phyloP scores from a whole-genome alignment of 2,888 invertebrate genomes.

The Hypena proboscidalis region DNA sequence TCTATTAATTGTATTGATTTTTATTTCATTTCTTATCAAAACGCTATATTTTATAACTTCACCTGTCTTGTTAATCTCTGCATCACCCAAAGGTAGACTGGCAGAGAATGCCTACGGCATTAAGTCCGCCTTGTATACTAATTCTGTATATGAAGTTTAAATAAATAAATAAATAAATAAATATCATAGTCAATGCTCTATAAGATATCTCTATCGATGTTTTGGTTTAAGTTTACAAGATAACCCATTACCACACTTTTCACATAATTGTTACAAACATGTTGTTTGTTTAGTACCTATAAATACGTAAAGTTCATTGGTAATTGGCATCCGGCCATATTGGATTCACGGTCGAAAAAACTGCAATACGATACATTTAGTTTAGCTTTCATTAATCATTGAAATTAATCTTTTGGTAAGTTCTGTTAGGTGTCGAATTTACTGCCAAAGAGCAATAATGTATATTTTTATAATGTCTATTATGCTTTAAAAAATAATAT shows the following conservation, averaged over 20 bases:
- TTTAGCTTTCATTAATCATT: not conserved
- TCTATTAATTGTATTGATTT: no score
- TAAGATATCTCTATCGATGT: conserved; percentile 4
- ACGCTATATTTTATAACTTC: no score
- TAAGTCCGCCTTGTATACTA: no score
- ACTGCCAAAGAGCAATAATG: no score
- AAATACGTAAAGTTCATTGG: conserved; percentile 45
- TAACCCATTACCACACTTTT: conserved; percentile 15
- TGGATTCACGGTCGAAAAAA: conserved; percentile 25
- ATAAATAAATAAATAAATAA: no score
- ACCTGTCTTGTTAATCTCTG: no score
- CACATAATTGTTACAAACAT: conserved; percentile 19
- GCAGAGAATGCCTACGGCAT: no score
- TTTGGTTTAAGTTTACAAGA: conserved; percentile 1
- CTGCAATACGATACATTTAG: conserved; percentile 2
- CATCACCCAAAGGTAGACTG: no score
- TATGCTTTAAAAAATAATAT: not conserved
- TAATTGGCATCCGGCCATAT: conserved; percentile 20
- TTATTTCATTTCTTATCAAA: no score
- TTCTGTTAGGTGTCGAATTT: no score
- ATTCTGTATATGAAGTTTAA: no score
- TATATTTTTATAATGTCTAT: not conserved
- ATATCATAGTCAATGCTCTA: not conserved
- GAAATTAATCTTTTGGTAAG: not conserved
- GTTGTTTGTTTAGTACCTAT: conserved; percentile 31